Percentiles rank a stretch among this genome's conserved stretches.
Conservation (phyloP, 2,113 vertebrate species). For the Pelvicachromis taeniatus region DNA sequence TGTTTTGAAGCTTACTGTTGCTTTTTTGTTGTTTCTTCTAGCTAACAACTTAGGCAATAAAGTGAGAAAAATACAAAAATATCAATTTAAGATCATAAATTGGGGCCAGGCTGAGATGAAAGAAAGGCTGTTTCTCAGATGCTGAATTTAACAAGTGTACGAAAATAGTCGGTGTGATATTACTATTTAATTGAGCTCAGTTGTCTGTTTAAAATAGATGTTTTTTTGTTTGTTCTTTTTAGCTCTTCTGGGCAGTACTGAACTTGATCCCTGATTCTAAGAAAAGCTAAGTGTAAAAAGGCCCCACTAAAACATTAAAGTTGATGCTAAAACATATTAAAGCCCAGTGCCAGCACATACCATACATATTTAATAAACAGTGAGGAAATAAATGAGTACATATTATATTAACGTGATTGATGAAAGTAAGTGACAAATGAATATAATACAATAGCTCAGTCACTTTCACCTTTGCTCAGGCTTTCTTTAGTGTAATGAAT, state of each 20-base stretch:
- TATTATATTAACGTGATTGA: background rate
- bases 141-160: background rate
- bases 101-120: background rate
- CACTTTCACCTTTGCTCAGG: background rate
- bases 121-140: background rate
- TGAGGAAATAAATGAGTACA: background rate
- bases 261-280: background rate
- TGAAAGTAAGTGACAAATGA: background rate
- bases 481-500: background rate
- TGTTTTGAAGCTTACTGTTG: background rate
- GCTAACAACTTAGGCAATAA: background rate
- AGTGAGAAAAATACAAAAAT: background rate
- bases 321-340: background rate
- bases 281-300: background rate
- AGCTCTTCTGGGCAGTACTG: background rate
- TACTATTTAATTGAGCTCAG: background rate
- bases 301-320: background rate
- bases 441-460: background rate
- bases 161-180: fast-evolving
- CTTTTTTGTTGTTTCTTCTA: background rate
- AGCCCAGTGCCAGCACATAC: background rate
- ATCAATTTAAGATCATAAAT: background rate
- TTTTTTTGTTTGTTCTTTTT: too few species aligned
- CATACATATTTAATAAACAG: background rate
- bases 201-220: background rate